A percentile compares a stretch with the other conserved stretches of the same genome.
These are phyloP conservation scores for Antedon bifida DNA, from an alignment of 35 echinoderm and acorn worm species.

Conservation along the genomic window DNA sequence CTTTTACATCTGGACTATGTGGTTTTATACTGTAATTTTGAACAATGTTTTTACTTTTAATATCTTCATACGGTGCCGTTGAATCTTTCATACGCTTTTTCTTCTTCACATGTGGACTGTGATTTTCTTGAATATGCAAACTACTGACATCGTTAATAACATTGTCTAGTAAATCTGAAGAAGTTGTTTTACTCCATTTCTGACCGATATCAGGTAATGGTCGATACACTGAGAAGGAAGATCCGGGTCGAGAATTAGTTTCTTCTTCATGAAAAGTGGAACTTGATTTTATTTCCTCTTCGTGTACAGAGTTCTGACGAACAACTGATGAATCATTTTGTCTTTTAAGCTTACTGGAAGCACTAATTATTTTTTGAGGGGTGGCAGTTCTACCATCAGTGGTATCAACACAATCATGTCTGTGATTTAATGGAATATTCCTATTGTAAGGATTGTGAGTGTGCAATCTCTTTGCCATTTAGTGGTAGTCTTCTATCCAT, in stretches of 20 bases:
- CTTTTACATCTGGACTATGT: not conserved
- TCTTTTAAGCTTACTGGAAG: not conserved
- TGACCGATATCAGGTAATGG: slow-evolving; percentile 33
- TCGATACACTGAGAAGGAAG: slow-evolving; percentile 20
- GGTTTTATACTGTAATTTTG: not conserved
- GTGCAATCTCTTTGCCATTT: not conserved
- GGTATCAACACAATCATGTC: not conserved
- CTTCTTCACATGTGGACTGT: not conserved
- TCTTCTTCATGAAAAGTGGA: not conserved
- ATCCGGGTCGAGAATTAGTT: slow-evolving; percentile 18
- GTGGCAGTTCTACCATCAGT: not conserved
- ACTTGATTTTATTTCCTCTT: too few species aligned
- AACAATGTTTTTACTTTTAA: not conserved
- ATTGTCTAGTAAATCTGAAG: not conserved
- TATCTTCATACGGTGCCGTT: not conserved
- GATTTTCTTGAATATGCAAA: not conserved
- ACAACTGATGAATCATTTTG: not conserved
- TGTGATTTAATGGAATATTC: not conserved
- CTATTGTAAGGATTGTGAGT: not conserved
- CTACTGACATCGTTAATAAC: not conserved
- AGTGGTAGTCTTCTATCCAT: too few species aligned
- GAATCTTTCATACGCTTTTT: not conserved
- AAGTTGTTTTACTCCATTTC: slow-evolving; percentile 1
- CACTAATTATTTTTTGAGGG: not conserved
- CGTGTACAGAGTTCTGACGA: too few species aligned